phyloP scores from a whole-genome alignment of 2,888 invertebrate genomes.

The Odontothrips loti region DNA sequence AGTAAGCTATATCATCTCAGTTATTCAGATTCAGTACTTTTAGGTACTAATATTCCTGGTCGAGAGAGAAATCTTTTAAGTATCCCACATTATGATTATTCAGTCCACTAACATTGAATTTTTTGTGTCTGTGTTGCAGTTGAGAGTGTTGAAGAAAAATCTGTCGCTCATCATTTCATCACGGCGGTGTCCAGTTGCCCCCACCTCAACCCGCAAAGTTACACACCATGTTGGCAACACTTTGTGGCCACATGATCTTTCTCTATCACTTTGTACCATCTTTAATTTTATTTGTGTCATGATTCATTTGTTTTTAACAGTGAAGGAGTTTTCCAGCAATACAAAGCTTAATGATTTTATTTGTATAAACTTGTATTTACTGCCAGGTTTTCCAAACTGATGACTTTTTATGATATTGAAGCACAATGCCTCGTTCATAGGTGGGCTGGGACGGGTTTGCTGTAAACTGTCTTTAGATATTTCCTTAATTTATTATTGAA shows the following conservation, averaged over 20 bases:
- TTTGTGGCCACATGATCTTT: not conserved
- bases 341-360: conserved; percentile 15
- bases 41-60: not conserved
- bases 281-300: conserved; percentile 21
- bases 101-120: not conserved
- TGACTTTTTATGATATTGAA: conserved; percentile 9
- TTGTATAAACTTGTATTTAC: conserved; percentile 25
- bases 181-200: not conserved
- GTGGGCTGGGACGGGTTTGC: conserved; percentile 15
- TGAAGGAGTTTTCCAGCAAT: not conserved
- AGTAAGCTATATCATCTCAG: conserved; percentile 57
- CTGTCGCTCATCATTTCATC: conserved; percentile 12
- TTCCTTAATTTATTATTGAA: conserved; percentile 15
- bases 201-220: not conserved
- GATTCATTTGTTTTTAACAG: conserved; percentile 19
- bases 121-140: conserved; percentile 5
- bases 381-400: conserved; percentile 20
- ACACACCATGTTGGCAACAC: not conserved
- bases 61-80: not conserved
- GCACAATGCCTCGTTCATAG: conserved; percentile 24
- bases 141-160: not conserved
- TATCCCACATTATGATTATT: not conserved
- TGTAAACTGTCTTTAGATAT: conserved; percentile 6
- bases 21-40: not conserved
- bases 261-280: conserved; percentile 19